A percentile compares a stretch with the other conserved stretches of the same genome.
Evolutionary conservation across 2,888 invertebrate species (phyloP).

Genomic region (Meteorus colon): DNA sequence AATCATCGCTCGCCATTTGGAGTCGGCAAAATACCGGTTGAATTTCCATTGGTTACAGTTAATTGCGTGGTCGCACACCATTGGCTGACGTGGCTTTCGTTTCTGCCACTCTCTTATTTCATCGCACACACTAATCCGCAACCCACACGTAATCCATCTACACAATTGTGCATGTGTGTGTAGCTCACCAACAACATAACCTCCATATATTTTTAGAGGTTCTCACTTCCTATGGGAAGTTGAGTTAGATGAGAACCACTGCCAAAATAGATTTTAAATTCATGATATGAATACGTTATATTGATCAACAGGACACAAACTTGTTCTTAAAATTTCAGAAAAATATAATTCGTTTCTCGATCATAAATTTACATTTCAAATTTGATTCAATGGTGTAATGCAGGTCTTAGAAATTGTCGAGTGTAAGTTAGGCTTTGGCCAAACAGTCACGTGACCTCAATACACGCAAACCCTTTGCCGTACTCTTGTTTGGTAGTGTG

Average conservation of each 20-base stretch:
- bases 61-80: constrained; percentile 64
- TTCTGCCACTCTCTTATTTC: too few species aligned
- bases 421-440: neutral
- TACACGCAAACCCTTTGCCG: neutral
- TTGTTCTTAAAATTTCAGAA: neutral
- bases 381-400: neutral
- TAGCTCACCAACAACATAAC: neutral
- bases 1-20: constrained; percentile 64
- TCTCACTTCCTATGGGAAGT: neutral
- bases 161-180: neutral
- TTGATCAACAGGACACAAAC: neutral
- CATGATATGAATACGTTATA: neutral
- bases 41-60: constrained; percentile 57
- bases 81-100: constrained; percentile 57
- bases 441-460: neutral
- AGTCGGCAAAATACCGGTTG: constrained; percentile 55
- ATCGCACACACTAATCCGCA: too few species aligned
- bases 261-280: neutral
- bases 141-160: too few species aligned
- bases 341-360: neutral
- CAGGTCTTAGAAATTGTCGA: neutral
- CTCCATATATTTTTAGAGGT: neutral
- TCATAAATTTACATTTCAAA: neutral
- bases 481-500: neutral
- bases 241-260: neutral